Conservation (phyloP, 1,140 invertebrate genomes). For the Drosophila saltans region DNA sequence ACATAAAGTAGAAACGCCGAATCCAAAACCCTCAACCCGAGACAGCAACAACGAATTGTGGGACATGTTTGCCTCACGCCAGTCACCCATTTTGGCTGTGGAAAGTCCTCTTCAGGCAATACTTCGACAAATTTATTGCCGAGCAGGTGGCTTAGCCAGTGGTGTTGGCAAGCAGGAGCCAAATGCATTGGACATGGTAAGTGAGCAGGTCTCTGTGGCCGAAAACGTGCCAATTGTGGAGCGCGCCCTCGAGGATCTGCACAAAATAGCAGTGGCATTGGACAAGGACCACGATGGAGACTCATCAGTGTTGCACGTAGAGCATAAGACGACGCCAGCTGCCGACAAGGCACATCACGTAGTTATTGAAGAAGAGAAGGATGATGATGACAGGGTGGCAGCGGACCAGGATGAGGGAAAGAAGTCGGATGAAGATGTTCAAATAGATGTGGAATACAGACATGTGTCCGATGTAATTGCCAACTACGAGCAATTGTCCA, state of each 20-base stretch:
- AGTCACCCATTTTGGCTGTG: slow-evolving; percentile 61
- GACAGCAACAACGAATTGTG: slow-evolving; percentile 45
- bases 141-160: slow-evolving; percentile 49
- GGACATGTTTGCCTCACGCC: slow-evolving; percentile 63
- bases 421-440: neutral
- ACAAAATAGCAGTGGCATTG: slow-evolving; percentile 59
- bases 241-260: slow-evolving; percentile 68
- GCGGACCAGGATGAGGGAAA: neutral
- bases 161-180: slow-evolving; percentile 35
- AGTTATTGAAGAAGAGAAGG: slow-evolving; percentile 53
- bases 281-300: slow-evolving; percentile 24
- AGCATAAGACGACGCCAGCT: slow-evolving; percentile 53
- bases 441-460: slow-evolving; percentile 35
- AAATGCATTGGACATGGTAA: slow-evolving; percentile 3
- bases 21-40: neutral
- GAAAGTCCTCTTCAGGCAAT: slow-evolving; percentile 75
- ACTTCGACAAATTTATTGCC: slow-evolving; percentile 67
- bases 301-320: slow-evolving; percentile 44
- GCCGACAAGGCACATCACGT: slow-evolving; percentile 60
- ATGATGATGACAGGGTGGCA: slow-evolving; percentile 1
- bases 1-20: too few relatives aligned
- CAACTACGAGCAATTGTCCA: slow-evolving; percentile 73
- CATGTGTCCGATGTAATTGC: slow-evolving; percentile 76
- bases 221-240: slow-evolving; percentile 79
- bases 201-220: slow-evolving; percentile 18